Base-by-base conservation (phyloP, 2,888 invertebrate species). In the Chymomyza procnemis region DNA sequence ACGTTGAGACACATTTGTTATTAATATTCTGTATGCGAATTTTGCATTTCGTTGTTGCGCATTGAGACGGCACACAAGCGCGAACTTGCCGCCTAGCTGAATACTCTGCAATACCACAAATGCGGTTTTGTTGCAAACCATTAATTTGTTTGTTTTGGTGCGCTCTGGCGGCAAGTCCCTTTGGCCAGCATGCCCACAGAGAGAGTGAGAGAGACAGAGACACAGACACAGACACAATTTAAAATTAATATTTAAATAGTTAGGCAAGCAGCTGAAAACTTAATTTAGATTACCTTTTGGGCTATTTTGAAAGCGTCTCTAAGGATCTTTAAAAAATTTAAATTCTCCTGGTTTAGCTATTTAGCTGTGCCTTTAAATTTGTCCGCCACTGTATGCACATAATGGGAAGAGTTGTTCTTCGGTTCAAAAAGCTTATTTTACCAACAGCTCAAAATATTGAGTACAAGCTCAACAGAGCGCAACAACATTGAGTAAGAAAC, bases 401-500 rank as follows among this genome's bases (percentile, higher is more conserved):
- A 80, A 52, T 80, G 79, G 79, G 83, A 70, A 82, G 76, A 80
- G 72, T 52, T 16, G n/a, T n/a, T n/a, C n/a, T n/a, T n/a, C 1
- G 16, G 1, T 14, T n/a, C n/a, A 12, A 4, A n/a, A 14, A 12
- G 8, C 52, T 70, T 30, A 61, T 34, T 9, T 50, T 55, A 64
- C 57, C n/a, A 46, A 48, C 12, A 22, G 0, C 48, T 60, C 59
- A 4, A 21, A 60, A 41, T 14, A 21, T 41, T 55, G 52, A 16
- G 8, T 9, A 1, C 14, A 12, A 19, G 8, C 34, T 22, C 21
- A 57, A 12, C 12, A 12, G 34, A 41, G 34, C 3, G 34, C 6
- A 12, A 3, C 34, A 3, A 47, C 56, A 34, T 26, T 62, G 66
- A 66, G 71, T 26, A 63, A 1, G 57, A 46, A 2, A 21, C 3